Evolutionary conservation across 53 echinoderm and acorn worm species (phyloP).

Genomic region (Astropecten irregularis): DNA sequence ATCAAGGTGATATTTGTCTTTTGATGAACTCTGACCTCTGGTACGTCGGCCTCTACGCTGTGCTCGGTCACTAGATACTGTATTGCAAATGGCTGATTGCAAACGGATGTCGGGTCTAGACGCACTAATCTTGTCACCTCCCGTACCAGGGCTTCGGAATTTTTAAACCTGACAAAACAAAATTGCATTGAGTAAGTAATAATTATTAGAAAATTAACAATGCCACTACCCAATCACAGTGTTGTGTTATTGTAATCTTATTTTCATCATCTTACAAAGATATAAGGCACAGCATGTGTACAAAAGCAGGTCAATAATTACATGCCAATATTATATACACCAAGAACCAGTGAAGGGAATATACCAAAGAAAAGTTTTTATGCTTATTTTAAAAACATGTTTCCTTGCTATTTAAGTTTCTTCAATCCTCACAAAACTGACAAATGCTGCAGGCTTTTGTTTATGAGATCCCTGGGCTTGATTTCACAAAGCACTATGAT

Average conservation of each 20-base stretch:
- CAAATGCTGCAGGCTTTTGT: too few relatives aligned
- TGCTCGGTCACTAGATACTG: slow-evolving; percentile 93
- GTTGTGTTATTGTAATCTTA: not conserved
- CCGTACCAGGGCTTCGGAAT: slow-evolving; percentile 83
- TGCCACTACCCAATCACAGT: too few relatives aligned
- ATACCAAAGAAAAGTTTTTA: too few relatives aligned
- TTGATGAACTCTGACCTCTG: slow-evolving; percentile 80
- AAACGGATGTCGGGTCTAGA: slow-evolving; percentile 76
- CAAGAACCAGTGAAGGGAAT: too few relatives aligned
- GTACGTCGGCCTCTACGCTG: slow-evolving; percentile 90
- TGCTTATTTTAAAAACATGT: too few relatives aligned
- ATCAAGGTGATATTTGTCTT: too few relatives aligned
- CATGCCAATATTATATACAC: too few relatives aligned
- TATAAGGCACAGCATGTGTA: not conserved
- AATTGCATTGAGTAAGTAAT: not conserved
- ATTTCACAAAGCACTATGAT: too few relatives aligned
- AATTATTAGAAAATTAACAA: not conserved
- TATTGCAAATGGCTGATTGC: slow-evolving; percentile 79
- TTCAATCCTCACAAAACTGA: too few relatives aligned
- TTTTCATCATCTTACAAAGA: not conserved
- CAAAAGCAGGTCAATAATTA: too few relatives aligned
- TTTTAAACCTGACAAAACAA: slow-evolving; percentile 33
- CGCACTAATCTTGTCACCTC: slow-evolving; percentile 93
- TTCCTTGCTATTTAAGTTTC: too few relatives aligned
- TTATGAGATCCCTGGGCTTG: too few relatives aligned